phyloP scores from a whole-genome alignment of 2,797 vertebrate species.

The Momotus momota region DNA sequence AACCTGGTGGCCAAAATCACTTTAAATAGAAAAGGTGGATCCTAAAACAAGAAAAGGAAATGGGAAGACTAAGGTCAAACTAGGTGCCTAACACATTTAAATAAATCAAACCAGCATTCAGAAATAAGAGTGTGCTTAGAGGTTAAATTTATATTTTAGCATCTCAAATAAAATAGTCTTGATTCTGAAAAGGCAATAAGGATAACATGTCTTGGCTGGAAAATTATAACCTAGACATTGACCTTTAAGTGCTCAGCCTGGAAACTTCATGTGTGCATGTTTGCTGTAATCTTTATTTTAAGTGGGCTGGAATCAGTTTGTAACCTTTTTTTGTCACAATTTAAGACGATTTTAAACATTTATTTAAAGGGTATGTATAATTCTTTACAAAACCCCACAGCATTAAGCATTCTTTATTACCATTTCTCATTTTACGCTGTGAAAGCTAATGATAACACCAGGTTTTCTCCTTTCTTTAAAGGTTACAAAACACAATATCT shows the following conservation, averaged over 20 bases:
- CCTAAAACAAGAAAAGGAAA: background rate
- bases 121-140: background rate
- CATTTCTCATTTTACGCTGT: background rate
- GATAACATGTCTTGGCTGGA: fast-evolving
- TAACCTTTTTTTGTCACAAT: background rate
- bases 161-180: background rate
- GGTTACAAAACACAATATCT: background rate
- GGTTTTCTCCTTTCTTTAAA: background rate
- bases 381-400: background rate
- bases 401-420: background rate
- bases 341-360: background rate
- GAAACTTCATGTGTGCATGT: background rate
- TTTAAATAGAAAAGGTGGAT: background rate
- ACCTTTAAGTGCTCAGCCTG: background rate
- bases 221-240: background rate
- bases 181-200: background rate
- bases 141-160: background rate
- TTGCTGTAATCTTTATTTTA: background rate
- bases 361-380: background rate
- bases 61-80: background rate
- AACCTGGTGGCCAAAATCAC: background rate
- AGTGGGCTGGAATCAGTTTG: background rate
- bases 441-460: background rate
- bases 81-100: background rate
- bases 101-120: background rate